Evolutionary conservation across 2,113 vertebrate genomes (phyloP).

Genomic region (Lepidothrix coronata): DNA sequence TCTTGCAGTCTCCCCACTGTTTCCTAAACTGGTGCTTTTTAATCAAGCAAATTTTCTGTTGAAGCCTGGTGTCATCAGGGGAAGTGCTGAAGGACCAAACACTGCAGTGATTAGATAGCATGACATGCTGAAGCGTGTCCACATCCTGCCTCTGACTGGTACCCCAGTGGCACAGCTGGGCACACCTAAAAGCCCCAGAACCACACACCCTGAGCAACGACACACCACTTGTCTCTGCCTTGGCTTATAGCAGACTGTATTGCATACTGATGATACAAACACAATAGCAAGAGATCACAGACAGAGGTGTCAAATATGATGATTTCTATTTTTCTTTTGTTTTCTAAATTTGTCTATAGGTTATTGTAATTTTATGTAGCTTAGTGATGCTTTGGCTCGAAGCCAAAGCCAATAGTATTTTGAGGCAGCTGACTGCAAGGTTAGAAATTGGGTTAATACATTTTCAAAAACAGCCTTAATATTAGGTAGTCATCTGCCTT

Average conservation of each 20-base stretch:
- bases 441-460: constrained; percentile 17
- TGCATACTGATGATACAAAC: background rate
- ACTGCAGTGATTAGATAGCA: background rate
- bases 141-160: background rate
- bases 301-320: background rate
- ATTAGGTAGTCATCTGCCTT: constrained; percentile 25
- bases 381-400: background rate
- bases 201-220: rapidly evolving
- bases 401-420: background rate
- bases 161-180: background rate
- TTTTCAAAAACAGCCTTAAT: constrained; percentile 16
- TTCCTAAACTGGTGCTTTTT: background rate
- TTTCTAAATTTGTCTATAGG: background rate
- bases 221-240: rapidly evolving
- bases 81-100: background rate
- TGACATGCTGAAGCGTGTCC: rapidly evolving
- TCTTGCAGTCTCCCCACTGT: background rate
- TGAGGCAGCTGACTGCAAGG: background rate
- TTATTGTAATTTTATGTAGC: background rate
- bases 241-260: background rate
- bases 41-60: background rate
- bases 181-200: background rate
- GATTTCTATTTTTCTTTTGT: background rate
- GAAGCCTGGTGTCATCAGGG: background rate
- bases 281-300: background rate